Evolutionary conservation across 2,888 invertebrate species (phyloP).

Genomic region (Drosophila histrio): DNA sequence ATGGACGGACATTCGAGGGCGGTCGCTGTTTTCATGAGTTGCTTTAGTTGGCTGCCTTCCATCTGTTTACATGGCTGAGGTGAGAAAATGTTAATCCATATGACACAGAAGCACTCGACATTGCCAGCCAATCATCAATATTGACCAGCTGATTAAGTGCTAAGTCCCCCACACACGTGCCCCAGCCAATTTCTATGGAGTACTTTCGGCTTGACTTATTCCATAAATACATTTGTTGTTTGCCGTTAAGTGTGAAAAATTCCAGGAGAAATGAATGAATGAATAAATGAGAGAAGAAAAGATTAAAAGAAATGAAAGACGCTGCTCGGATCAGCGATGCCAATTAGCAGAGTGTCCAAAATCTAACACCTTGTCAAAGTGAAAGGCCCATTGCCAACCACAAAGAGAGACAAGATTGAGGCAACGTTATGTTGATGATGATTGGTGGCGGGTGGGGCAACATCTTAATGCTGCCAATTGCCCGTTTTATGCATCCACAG

Average conservation of each 20-base stretch:
- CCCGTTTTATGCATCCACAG: conserved; percentile 67
- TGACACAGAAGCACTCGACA: conserved; percentile 20
- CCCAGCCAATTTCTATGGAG: neutral
- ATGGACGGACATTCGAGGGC: too few species aligned
- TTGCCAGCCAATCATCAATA: conserved; percentile 35
- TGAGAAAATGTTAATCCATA: conserved; percentile 55
- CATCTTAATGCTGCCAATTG: conserved; percentile 63
- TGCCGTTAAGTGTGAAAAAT: conserved; percentile 50
- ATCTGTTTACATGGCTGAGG: conserved; percentile 29
- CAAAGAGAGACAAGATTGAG: neutral
- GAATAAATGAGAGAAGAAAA: conserved; percentile 4
- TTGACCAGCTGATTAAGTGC: conserved; percentile 42
- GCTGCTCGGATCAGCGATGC: conserved; percentile 29
- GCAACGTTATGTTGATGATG: neutral
- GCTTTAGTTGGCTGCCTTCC: neutral
- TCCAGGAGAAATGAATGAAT: conserved; percentile 23
- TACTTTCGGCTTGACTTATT: conserved; percentile 52
- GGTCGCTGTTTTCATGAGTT: neutral
- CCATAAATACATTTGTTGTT: conserved; percentile 34
- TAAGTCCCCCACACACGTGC: conserved; percentile 15
- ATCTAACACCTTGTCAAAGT: conserved; percentile 75
- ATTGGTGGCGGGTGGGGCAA: conserved; percentile 46
- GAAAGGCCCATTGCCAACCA: conserved; percentile 52
- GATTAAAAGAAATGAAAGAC: conserved; percentile 11
- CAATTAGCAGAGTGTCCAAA: conserved; percentile 66